Evolutionary conservation across 2,888 invertebrate genomes (phyloP), one percentile per base, ranked within the genome.

Genomic region (Baronia brevicornis): DNA sequence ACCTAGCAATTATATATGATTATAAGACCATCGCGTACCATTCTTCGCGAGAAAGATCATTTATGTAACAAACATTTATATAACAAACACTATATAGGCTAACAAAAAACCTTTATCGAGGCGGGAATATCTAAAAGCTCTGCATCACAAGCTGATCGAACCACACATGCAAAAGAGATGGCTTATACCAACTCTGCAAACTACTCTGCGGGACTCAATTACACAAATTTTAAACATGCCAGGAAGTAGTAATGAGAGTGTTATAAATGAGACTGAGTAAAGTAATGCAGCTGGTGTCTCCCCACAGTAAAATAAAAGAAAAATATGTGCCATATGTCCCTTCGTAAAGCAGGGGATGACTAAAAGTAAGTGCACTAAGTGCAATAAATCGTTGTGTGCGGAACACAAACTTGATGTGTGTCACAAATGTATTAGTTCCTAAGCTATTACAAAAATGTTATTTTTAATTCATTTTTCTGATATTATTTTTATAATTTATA

Each of bases 141-240:
- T 17, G 4, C 17, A 17, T 17, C 17, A 17, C 4, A 17, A 17
- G 6, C 6, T 17, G 17, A 6, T 28, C 5, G 32, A 28, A 12
- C 28, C 28, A 22, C 29, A 33, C 14, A 37, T 37, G 32, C 33
- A 25, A 25, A 37, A 32, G 25, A 24, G 32, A 33, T 15, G 32
- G 7, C 7, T 1, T 5, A 26, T 26, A 6, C 32, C 32, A 3
- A 29, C 28, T n/a, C 32, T 32, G 14, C 15, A 26, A 26, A 19
- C 17, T n/a, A n/a, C n/a, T n/a, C n/a, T n/a, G n/a, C n/a, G n/a
- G n/a, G n/a, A n/a, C n/a, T n/a, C n/a, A 17, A 27, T 9, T 11
- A 19, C 19, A 28, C 18, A 18, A n/a, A 28, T 28, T 18, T 28
- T 28, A 11, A 10, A 18, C 17, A 28, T 19, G 28, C n/a, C 19